These are phyloP conservation scores for Acrocephalus scirpaceus DNA, from an alignment of 2,797 vertebrate genomes.

Conservation along the genomic window DNA sequence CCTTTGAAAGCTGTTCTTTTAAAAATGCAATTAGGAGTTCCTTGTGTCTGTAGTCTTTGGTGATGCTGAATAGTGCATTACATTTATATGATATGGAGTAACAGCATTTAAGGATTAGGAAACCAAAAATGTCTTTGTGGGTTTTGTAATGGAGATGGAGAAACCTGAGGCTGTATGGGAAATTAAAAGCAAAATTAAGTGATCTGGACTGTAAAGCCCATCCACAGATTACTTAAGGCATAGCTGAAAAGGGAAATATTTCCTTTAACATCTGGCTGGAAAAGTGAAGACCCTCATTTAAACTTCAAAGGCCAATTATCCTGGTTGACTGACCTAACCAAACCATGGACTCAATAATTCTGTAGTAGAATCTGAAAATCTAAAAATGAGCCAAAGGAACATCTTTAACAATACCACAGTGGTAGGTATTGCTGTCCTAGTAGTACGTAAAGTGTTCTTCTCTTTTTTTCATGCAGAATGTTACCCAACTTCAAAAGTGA, in stretches of 20 bases:
- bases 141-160: slow-evolving; percentile 21
- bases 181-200: not conserved
- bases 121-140: not conserved
- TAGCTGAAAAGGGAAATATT: not conserved
- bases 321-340: not conserved
- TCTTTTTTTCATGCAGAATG: not conserved
- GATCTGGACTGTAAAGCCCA: slow-evolving; percentile 12
- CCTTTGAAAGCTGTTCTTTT: not conserved
- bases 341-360: not conserved
- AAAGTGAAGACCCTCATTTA: not conserved
- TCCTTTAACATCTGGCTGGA: slow-evolving; percentile 20
- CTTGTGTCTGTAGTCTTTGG: not conserved
- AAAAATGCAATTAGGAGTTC: not conserved
- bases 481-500: not conserved
- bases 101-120: not conserved
- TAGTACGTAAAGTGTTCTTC: not conserved
- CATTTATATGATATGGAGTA: not conserved
- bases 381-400: not conserved
- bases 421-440: not conserved
- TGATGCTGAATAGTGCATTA: not conserved
- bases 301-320: not conserved
- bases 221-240: not conserved
- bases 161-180: slow-evolving; percentile 21
- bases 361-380: not conserved
- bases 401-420: not conserved